A percentile compares a stretch with the other conserved stretches of the same genome.
These are phyloP conservation scores for Seira musarum DNA, from an alignment of 2,888 invertebrate genomes.

Conservation along the genomic window DNA sequence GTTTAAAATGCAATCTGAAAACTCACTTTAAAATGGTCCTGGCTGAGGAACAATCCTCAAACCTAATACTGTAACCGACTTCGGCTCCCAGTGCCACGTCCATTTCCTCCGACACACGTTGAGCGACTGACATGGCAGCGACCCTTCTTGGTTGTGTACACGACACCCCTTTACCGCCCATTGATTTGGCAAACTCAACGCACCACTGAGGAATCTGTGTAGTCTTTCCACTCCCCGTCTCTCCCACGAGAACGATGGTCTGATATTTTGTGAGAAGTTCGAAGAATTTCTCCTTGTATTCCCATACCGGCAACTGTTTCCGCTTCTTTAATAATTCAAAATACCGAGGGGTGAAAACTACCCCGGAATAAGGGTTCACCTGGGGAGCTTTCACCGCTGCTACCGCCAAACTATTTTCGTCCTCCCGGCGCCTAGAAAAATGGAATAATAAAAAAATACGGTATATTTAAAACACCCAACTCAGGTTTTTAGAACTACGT, in stretches of 20 bases:
- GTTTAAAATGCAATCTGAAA: constrained; percentile 26
- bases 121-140: constrained; percentile 99
- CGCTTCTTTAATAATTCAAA: constrained; percentile 91
- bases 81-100: constrained; percentile 89
- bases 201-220: constrained; percentile 94
- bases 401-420: constrained; percentile 23
- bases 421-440: constrained; percentile 41
- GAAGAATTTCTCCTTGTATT: constrained; percentile 97
- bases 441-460: constrained; percentile 16
- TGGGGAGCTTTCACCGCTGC: constrained; percentile 63
- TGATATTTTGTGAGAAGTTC: constrained; percentile 93
- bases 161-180: too few species aligned
- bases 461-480: too few species aligned
- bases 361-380: constrained; percentile 84
- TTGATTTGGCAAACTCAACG: constrained; percentile 71
- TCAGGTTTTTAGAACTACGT: too few species aligned
- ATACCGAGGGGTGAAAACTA: constrained; percentile 88
- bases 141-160: constrained; percentile 98
- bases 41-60: constrained; percentile 98
- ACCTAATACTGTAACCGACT: constrained; percentile 99
- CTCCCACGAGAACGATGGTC: constrained; percentile 95
- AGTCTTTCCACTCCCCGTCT: constrained; percentile 97
- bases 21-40: constrained; percentile 91
- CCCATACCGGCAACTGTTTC: constrained; percentile 95
- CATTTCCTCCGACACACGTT: constrained; percentile 99